These are phyloP conservation scores for Microhierax caerulescens DNA, from an alignment of 2,797 vertebrate genomes.

Conservation along the genomic window DNA sequence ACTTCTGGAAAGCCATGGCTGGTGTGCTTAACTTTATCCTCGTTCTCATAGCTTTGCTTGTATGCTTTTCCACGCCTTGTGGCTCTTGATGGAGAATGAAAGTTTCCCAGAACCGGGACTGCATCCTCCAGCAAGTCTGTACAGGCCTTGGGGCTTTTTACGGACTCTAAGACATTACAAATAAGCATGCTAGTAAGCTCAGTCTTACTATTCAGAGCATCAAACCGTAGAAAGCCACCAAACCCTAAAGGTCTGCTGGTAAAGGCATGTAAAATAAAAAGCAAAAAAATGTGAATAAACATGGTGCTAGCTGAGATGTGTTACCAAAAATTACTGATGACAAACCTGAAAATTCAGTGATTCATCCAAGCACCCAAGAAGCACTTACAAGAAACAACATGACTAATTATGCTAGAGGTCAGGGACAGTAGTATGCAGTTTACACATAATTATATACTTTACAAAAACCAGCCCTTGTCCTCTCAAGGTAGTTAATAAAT, in stretches of 20 bases:
- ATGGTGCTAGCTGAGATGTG: not conserved
- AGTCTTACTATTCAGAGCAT: not conserved
- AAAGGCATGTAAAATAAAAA: not conserved
- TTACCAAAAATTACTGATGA: not conserved
- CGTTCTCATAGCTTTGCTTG: not conserved
- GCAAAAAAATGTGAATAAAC: not conserved
- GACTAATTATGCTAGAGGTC: not conserved
- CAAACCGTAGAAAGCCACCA: not conserved
- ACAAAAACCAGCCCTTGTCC: not conserved
- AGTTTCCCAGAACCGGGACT: not conserved
- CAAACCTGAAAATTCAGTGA: not conserved
- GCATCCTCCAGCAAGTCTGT: not conserved
- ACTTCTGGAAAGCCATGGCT: not conserved
- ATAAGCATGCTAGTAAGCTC: not conserved
- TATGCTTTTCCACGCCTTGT: not conserved
- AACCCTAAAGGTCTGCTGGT: not conserved
- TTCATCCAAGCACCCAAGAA: slow-evolving; percentile 12
- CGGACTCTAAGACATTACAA: rapidly evolving
- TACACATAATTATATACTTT: not conserved
- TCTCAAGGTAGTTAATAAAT: not conserved
- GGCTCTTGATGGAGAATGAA: not conserved
- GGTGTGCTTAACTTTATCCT: not conserved
- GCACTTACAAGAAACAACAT: slow-evolving; percentile 17
- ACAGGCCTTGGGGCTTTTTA: not conserved
- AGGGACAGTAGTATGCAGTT: not conserved